Base-by-base conservation (phyloP, 2,888 invertebrate species). In the Heliconius cydno region DNA sequence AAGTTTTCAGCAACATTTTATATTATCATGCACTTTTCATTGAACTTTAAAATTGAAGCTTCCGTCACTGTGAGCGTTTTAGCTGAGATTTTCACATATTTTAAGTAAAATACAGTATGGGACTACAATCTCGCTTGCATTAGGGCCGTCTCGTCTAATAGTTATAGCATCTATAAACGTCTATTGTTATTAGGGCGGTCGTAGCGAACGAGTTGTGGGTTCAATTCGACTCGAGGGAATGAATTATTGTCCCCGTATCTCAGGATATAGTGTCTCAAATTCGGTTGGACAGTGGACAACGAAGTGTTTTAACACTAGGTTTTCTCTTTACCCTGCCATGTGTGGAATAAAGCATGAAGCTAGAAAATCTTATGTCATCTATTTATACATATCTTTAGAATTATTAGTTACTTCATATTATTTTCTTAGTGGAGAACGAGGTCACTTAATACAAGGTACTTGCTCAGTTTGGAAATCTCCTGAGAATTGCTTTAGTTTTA, bases 41-140 rank as follows among this genome's bases (percentile, higher is more conserved):
- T 82, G 81, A 82, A 82, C 76, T 82, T 80, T 73, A 79, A 82
- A 82, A 82, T 82, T 78, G 77, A 80, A 78, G 80, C 80, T 75
- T 77, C 80, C 80, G 73, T 77, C 82, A 80, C 76, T 79, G n/a
- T 67, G 63, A 79, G 81, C 77, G 79, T 76, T 78, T 52, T 34
- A 65, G 63, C n/a, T 74, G 34, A 67, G 80, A 79, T 79, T 80
- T 79, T 79, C 75, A 71, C 79, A 79, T 79, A 79, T 79, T 77
- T 70, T 63, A 41, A 76, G 79, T 79, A 79, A 82, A 80, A 79
- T 82, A 81, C 81, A 77, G 60, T 57, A 65, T 65, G 65, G 13
- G 57, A 80, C 80, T 76, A 77, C 76, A 81, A 81, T 82, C 78
- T 81, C 73, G 82, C 41, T 65, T 77, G 77, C 79, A 80, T 79